These are phyloP conservation scores for Ischnus inquisitorius DNA, from an alignment of 2,888 invertebrate species.

Conservation along the genomic window DNA sequence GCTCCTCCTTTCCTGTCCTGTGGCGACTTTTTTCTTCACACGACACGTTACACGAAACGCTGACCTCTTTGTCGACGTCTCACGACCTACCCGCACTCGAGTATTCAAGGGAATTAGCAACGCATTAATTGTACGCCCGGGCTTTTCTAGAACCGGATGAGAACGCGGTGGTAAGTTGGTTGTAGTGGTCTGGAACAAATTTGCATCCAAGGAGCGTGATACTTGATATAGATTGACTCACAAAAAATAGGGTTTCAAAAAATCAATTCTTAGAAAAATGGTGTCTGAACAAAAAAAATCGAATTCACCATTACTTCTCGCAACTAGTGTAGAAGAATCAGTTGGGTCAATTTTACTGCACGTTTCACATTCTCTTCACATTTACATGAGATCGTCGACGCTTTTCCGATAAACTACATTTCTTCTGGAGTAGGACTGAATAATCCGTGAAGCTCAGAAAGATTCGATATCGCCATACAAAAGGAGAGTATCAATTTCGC, in stretches of 20 bases:
- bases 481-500: no score
- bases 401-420: no score
- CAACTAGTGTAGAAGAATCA: no score
- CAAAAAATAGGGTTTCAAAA: no score
- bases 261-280: no score
- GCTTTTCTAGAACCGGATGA: not conserved
- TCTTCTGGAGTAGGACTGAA: no score
- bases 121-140: slow-evolving; percentile 57
- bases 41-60: slow-evolving; percentile 37
- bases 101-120: slow-evolving; percentile 56
- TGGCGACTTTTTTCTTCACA: not conserved
- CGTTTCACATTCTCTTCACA: not conserved
- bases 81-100: slow-evolving; percentile 22
- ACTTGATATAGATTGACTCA: no score
- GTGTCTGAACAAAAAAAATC: no score
- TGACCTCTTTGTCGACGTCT: slow-evolving; percentile 37
- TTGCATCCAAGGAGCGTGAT: not conserved
- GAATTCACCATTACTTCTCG: no score
- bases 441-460: no score
- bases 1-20: slow-evolving; percentile 16
- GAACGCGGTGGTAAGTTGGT: not conserved
- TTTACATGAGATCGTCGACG: not conserved
- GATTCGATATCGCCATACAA: no score
- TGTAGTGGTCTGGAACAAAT: not conserved
- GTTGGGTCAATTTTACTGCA: not conserved